Evolutionary conservation across 2,797 vertebrate species (phyloP), one percentile per base, ranked within the genome.

Genomic region (Pseudotriccus pelzelni): DNA sequence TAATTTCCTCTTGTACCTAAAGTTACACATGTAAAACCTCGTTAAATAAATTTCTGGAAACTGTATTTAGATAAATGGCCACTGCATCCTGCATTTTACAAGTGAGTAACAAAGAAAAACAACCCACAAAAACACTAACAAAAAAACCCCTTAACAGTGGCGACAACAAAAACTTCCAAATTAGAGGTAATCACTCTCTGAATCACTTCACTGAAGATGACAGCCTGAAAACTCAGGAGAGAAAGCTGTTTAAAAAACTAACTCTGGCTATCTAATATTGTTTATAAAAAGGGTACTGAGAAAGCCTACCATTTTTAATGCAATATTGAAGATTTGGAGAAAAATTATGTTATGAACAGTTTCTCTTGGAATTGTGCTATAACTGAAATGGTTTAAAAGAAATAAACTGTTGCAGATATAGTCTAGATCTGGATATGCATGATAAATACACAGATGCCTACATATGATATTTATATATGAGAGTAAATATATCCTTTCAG

Each of bases 131-230:
- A 15, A 46, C 58, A 16, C 28, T 6, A 50, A 52, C 3, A 25
- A 34, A 78, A 37, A 37, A 13, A 16, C 9, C 5, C 36, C 0
- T 6, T 34, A 73, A 25, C 7, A 32, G 3, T 9, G 21, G 2
- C 14, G 39, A 28, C 4, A 62, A 43, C 22, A 46, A 5, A 24
- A 27, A 17, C 10, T 32, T 36, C 4, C 13, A 13, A 64, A 10
- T n/a, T 82, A 36, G 8, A 80, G 4, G 2, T n/a, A 46, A 67
- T 63, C 6, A 63, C n/a, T 37, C 37, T 37, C 37, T 12, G 12
- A 37, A 37, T 37, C 1, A 1, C 4, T 47, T 50, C 28, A 37
- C 18, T n/a, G 16, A 73, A 79, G 14, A 52, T 11, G n/a, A 49
- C 8, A 25, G 10, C 3, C 28, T 32, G 22, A 73, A 85, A 81